phyloP scores from a whole-genome alignment of 1,140 invertebrate species.

The Drosophila watanabei region DNA sequence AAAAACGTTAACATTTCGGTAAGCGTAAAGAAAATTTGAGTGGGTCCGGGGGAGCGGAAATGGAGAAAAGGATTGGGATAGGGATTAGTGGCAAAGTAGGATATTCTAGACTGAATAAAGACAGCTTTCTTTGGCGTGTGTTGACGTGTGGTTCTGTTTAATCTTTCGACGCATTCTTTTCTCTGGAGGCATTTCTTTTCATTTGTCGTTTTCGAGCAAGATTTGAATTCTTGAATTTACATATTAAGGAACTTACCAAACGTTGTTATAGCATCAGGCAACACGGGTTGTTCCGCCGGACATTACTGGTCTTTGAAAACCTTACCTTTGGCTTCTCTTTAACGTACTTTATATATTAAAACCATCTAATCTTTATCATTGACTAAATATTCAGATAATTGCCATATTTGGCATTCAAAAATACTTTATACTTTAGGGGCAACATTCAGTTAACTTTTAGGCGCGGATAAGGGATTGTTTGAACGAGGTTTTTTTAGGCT shows the following conservation, averaged over 20 bases:
- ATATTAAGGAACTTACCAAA: constrained; percentile 85
- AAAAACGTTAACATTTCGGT: constrained; percentile 71
- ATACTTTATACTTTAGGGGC: constrained; percentile 9
- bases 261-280: constrained; percentile 82
- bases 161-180: constrained; percentile 48
- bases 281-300: constrained; percentile 65
- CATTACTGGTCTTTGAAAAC: constrained; percentile 62
- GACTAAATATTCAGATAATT: constrained; percentile 38
- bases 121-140: constrained; percentile 80
- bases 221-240: constrained; percentile 66
- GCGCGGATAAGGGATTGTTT: neutral
- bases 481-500: neutral
- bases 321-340: constrained; percentile 78
- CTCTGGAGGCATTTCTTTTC: constrained; percentile 17
- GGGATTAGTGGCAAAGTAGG: constrained; percentile 8
- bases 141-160: constrained; percentile 79
- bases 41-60: constrained; percentile 14
- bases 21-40: constrained; percentile 58
- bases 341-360: constrained; percentile 3
- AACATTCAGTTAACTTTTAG: neutral
- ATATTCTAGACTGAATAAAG: constrained; percentile 49
- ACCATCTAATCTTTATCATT: constrained; percentile 27
- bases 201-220: constrained; percentile 72
- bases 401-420: constrained; percentile 6
- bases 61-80: constrained; percentile 16